Conservation (phyloP, 2,113 vertebrate genomes). For the Chlorocebus sabaeus region DNA sequence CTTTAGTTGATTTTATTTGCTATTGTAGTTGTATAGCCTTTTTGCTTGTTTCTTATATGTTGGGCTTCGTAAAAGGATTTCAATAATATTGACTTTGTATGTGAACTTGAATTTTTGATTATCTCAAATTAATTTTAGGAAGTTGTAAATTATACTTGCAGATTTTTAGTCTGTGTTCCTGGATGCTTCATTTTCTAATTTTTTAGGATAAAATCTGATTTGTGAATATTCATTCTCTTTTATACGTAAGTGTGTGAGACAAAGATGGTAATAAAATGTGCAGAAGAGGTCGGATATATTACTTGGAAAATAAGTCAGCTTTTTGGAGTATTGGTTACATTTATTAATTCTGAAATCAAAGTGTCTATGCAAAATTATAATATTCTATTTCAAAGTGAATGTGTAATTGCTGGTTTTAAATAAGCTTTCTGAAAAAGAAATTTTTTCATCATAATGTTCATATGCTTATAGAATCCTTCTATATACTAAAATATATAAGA, state of each 20-base stretch:
- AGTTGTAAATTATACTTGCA: background rate
- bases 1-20: background rate
- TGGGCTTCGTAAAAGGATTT: background rate
- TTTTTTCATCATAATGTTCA: background rate
- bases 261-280: background rate
- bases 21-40: background rate
- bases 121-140: background rate
- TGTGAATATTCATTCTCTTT: background rate
- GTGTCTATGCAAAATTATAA: background rate
- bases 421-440: background rate
- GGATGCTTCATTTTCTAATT: background rate
- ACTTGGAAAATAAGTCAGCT: background rate
- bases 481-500: background rate
- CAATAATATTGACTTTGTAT: background rate
- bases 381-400: background rate
- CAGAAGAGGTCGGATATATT: background rate
- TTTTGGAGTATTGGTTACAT: constrained; percentile 21
- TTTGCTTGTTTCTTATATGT: background rate
- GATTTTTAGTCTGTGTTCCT: background rate
- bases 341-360: constrained; percentile 43
- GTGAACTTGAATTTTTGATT: background rate
- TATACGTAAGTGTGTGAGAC: background rate
- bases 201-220: background rate
- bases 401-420: background rate
- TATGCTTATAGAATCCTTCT: background rate